phyloP scores from a whole-genome alignment of 2,888 invertebrate genomes.

The Acanthosepion esculentum region DNA sequence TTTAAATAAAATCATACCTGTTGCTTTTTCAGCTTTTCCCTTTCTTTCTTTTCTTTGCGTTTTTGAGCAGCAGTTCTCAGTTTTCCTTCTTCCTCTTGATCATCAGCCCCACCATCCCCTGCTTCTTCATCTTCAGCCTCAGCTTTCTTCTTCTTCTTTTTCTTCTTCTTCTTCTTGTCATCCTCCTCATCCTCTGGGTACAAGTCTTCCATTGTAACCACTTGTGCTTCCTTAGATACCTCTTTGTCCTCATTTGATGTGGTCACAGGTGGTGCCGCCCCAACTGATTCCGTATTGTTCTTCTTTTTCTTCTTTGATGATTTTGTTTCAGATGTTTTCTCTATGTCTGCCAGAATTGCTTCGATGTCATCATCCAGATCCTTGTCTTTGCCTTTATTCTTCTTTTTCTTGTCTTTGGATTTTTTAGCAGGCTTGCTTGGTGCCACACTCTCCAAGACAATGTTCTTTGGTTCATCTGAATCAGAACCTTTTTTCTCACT shows the following conservation, averaged over 20 bases:
- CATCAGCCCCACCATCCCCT: slow-evolving; percentile 60
- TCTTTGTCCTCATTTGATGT: not conserved
- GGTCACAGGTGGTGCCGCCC: slow-evolving; percentile 49
- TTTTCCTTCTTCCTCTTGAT: slow-evolving; percentile 64
- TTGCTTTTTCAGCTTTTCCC: slow-evolving; percentile 60
- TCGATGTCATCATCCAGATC: slow-evolving; percentile 71
- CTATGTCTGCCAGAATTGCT: slow-evolving; percentile 71
- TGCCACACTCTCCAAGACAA: slow-evolving; percentile 51
- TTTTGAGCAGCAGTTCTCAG: slow-evolving; percentile 73
- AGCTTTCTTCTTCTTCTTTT: slow-evolving; percentile 54
- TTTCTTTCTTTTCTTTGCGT: slow-evolving; percentile 78
- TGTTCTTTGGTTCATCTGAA: slow-evolving; percentile 53
- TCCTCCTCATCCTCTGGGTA: slow-evolving; percentile 62
- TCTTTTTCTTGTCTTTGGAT: slow-evolving; percentile 62
- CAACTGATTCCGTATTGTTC: slow-evolving; percentile 43
- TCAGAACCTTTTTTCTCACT: slow-evolving; percentile 51
- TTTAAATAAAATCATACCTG: slow-evolving; percentile 55
- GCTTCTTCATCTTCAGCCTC: slow-evolving; percentile 53
- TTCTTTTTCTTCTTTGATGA: slow-evolving; percentile 55
- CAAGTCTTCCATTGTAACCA: slow-evolving; percentile 59
- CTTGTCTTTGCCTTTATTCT: slow-evolving; percentile 61
- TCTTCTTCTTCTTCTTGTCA: slow-evolving; percentile 53
- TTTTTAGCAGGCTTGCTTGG: slow-evolving; percentile 53
- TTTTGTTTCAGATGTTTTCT: slow-evolving; percentile 63
- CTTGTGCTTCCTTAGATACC: not conserved